Evolutionary conservation across 2,888 invertebrate species (phyloP).

Genomic region (Glaucopsyche alexis): DNA sequence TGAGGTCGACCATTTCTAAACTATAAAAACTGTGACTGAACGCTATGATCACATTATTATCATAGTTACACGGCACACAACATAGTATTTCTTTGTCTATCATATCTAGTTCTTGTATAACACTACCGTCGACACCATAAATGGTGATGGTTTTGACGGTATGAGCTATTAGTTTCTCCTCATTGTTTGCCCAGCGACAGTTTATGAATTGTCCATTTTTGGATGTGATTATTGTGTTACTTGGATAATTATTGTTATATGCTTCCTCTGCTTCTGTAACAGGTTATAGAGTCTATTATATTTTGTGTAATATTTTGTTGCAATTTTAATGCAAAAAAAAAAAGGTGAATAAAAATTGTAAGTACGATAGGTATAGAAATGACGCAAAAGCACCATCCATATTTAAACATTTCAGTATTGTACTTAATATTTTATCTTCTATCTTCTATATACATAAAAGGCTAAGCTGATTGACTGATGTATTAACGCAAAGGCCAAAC

Average conservation of each 20-base stretch:
- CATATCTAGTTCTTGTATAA: slow-evolving; percentile 51
- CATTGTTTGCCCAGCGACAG: slow-evolving; percentile 65
- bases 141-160: slow-evolving; percentile 61
- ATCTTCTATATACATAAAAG: too few species aligned
- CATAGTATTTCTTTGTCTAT: slow-evolving; percentile 58
- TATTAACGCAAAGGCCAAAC: too few species aligned
- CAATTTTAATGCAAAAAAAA: too few species aligned
- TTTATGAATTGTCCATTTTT: slow-evolving; percentile 57
- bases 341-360: too few species aligned
- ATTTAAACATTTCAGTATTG: too few species aligned
- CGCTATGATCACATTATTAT: slow-evolving; percentile 59
- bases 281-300: not conserved
- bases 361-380: too few species aligned
- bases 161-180: slow-evolving; percentile 61
- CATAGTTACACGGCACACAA: slow-evolving; percentile 62
- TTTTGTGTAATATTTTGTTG: too few species aligned
- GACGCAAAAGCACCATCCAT: too few species aligned
- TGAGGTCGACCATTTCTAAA: slow-evolving; percentile 59
- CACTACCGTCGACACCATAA: slow-evolving; percentile 56
- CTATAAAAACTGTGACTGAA: slow-evolving; percentile 45
- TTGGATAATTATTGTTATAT: slow-evolving; percentile 57
- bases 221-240: slow-evolving; percentile 54
- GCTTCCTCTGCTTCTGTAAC: slow-evolving; percentile 62
- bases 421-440: too few species aligned
- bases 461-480: too few species aligned